phyloP scores from a whole-genome alignment of 2,888 invertebrate species.

The Oligia fasciuncula region DNA sequence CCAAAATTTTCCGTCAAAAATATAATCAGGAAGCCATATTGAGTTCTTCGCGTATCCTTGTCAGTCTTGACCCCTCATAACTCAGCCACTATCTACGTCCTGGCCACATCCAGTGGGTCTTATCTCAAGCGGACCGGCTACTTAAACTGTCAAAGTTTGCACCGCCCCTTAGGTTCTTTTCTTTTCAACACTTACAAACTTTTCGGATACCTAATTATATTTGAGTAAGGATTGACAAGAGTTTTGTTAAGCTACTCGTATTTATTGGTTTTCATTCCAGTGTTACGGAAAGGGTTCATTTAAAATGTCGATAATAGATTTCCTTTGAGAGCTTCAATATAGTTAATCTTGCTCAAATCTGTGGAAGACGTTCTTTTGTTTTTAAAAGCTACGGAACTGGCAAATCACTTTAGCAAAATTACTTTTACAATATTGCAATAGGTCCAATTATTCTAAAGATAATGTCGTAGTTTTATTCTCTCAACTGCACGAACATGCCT shows the following conservation, averaged over 20 bases:
- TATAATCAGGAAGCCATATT: constrained; percentile 25
- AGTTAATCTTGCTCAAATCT: constrained; percentile 3
- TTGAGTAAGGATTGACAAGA: constrained; percentile 56
- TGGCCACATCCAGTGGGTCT: constrained; percentile 63
- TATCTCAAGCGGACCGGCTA: constrained; percentile 62
- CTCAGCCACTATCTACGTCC: constrained; percentile 62
- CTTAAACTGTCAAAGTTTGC: constrained; percentile 74
- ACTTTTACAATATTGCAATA: neutral
- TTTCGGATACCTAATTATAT: constrained; percentile 39
- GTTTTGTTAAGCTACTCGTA: constrained; percentile 38
- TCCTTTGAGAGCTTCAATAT: constrained; percentile 6
- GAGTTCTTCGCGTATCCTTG: constrained; percentile 49
- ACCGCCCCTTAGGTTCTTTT: constrained; percentile 66
- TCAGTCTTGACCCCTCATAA: constrained; percentile 66
- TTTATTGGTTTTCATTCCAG: constrained; percentile 42
- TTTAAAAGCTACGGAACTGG: neutral
- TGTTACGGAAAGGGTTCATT: constrained; percentile 31
- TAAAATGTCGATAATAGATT: constrained; percentile 25
- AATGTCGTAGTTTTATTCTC: neutral
- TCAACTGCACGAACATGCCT: too few species aligned
- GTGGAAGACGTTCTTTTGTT: constrained; percentile 19
- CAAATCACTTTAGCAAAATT: neutral
- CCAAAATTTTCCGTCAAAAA: neutral
- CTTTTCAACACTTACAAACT: constrained; percentile 69
- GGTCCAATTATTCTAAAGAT: neutral